These are phyloP conservation scores for Malacoctenus gilli DNA, from an alignment of 2,797 vertebrate genomes.

Conservation along the genomic window DNA sequence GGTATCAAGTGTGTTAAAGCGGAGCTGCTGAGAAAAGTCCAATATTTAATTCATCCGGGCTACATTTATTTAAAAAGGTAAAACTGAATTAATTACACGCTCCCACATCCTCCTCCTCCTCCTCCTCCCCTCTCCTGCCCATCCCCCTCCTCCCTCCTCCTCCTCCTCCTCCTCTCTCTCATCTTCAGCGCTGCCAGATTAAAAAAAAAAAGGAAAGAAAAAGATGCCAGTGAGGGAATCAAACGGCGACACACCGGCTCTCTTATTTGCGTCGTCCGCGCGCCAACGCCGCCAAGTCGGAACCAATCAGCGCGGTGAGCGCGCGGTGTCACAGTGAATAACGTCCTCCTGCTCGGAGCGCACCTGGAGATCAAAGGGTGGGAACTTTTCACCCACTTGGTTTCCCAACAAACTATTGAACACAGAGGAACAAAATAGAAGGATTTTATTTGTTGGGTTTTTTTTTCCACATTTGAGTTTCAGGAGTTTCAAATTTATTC, in stretches of 20 bases:
- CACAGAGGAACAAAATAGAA: too few relatives aligned
- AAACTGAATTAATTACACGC: conserved; percentile 54
- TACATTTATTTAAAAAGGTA: conserved; percentile 60
- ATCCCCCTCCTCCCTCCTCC: not conserved
- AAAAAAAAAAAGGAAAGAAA: too few relatives aligned
- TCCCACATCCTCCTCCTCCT: not conserved
- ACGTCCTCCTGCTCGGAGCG: too few relatives aligned
- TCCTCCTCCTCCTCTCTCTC: conserved; percentile 23
- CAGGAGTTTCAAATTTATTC: too few relatives aligned
- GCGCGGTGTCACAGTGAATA: too few relatives aligned
- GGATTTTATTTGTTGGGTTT: too few relatives aligned
- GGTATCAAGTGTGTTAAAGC: conserved; percentile 23
- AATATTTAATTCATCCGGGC: conserved; percentile 62
- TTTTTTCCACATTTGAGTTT: too few relatives aligned
- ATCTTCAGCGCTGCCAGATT: conserved; percentile 22
- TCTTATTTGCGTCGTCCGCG: not conserved
- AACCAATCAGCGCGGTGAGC: too few relatives aligned
- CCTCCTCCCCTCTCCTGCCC: not conserved
- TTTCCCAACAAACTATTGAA: too few relatives aligned
- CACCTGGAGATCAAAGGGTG: too few relatives aligned
- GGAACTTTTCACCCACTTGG: too few relatives aligned
- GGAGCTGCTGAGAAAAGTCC: conserved; percentile 35
- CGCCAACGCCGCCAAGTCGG: not conserved
- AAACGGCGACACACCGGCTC: too few relatives aligned
- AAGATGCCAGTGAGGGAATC: not conserved